Evolutionary conservation across 2,797 vertebrate species (phyloP).

Genomic region (Coilia nasus): DNA sequence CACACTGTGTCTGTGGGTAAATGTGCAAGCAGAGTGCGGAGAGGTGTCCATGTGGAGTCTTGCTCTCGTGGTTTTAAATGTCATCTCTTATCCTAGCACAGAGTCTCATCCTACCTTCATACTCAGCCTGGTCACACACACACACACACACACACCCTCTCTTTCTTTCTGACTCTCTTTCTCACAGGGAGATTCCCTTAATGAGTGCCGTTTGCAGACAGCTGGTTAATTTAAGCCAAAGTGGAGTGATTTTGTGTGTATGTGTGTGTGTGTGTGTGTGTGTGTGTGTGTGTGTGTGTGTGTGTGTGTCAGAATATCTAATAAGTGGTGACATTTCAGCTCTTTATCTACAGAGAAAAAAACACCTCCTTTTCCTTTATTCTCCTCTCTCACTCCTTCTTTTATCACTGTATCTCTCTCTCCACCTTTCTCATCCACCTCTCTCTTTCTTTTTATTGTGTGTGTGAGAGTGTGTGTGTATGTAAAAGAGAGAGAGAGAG

Average conservation of each 20-base stretch:
- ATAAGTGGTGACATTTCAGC: slow-evolving; percentile 56
- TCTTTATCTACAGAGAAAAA: slow-evolving; percentile 42
- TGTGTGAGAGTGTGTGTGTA: not conserved
- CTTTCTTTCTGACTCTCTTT: not conserved
- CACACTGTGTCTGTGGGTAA: not conserved
- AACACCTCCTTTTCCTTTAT: slow-evolving; percentile 45
- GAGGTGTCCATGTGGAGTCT: not conserved
- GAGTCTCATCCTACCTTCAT: not conserved
- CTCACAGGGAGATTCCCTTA: slow-evolving; percentile 30
- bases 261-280: slow-evolving; percentile 8
- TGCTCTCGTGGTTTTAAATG: not conserved
- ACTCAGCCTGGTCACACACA: not conserved
- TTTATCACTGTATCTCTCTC: not conserved
- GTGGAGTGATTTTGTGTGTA: not conserved
- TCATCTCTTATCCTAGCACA: slow-evolving; percentile 10
- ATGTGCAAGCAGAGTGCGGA: not conserved
- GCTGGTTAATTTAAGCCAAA: slow-evolving; percentile 44
- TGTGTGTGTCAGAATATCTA: slow-evolving; percentile 46
- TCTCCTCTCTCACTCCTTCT: slow-evolving; percentile 56
- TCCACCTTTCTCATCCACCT: not conserved
- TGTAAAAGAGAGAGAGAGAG: not conserved
- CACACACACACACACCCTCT: not conserved
- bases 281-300: not conserved
- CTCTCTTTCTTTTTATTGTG: not conserved
- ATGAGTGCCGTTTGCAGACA: slow-evolving; percentile 53